These are phyloP conservation scores for Tethya wilhelma DNA, from an alignment of 37 sponge, comb jelly and placozoan species.

Conservation along the genomic window DNA sequence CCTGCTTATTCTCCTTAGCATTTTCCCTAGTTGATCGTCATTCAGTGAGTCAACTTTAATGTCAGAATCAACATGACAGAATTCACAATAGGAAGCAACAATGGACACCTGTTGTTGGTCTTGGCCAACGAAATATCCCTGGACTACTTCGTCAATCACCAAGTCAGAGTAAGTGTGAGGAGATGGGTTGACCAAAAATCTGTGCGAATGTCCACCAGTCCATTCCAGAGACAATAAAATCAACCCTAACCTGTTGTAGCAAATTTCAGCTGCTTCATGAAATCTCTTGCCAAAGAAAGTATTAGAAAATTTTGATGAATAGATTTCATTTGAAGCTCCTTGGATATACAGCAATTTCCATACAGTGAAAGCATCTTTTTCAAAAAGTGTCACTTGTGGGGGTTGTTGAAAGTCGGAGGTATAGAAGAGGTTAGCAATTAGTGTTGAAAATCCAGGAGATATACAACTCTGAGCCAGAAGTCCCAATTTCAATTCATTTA, in stretches of 20 bases:
- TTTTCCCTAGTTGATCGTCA: too few relatives aligned
- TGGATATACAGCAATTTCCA: constrained; percentile 47
- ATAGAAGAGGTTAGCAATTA: constrained; percentile 77
- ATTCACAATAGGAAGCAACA: constrained; percentile 1
- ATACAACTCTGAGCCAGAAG: constrained; percentile 75
- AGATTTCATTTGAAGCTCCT: constrained; percentile 74
- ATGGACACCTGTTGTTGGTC: constrained; percentile 9
- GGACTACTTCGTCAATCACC: not conserved
- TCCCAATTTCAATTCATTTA: constrained; percentile 79
- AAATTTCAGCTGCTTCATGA: constrained; percentile 61
- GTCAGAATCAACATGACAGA: not conserved
- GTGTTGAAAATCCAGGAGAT: constrained; percentile 86
- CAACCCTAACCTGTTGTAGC: constrained; percentile 64
- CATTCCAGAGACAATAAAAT: constrained; percentile 68
- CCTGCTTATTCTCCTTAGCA: too few relatives aligned
- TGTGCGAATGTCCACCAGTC: not conserved
- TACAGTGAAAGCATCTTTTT: too few relatives aligned
- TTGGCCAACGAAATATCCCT: constrained; percentile 74
- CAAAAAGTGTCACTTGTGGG: too few relatives aligned
- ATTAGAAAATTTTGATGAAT: constrained; percentile 44
- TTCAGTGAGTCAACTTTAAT: too few relatives aligned
- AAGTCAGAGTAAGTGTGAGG: not conserved
- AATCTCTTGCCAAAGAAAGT: constrained; percentile 35
- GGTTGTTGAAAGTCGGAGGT: constrained; percentile 28
- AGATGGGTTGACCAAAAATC: constrained; percentile 29